Conservation (phyloP, 2,888 invertebrate species). For the Ptilodon capucinus region DNA sequence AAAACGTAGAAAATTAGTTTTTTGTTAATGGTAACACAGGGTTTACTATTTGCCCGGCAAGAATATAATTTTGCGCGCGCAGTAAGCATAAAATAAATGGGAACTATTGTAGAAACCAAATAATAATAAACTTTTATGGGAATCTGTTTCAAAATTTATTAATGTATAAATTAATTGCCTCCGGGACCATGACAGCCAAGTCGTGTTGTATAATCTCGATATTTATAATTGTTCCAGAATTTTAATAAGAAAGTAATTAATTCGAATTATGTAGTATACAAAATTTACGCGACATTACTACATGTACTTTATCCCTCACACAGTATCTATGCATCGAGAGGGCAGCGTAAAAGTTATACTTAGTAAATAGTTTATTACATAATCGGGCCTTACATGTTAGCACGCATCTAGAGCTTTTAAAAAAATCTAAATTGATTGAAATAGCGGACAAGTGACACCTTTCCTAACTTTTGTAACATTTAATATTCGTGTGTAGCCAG, state of each 20-base stretch:
- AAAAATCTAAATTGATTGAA: constrained; percentile 7
- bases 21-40: constrained; percentile 66
- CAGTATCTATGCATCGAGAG: not conserved
- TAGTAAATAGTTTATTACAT: not conserved
- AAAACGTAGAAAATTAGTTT: constrained; percentile 43
- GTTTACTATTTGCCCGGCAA: constrained; percentile 51
- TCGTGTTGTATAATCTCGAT: constrained; percentile 33
- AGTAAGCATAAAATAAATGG: constrained; percentile 24
- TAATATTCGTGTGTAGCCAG: constrained; percentile 54
- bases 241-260: constrained; percentile 21
- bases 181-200: constrained; percentile 59
- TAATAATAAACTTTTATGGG: constrained; percentile 50
- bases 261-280: constrained; percentile 1
- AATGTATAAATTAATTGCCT: constrained; percentile 38
- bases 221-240: constrained; percentile 11
- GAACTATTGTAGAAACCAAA: constrained; percentile 40
- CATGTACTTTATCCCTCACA: too few relatives aligned
- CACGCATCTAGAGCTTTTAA: constrained; percentile 6
- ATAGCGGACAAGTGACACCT: constrained; percentile 10
- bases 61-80: constrained; percentile 25
- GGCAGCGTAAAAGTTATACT: not conserved
- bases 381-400: not conserved
- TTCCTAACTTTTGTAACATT: constrained; percentile 16
- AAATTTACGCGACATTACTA: not conserved
- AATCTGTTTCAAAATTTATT: constrained; percentile 35